A percentile compares a stretch with the other conserved stretches of the same genome.
phyloP scores from a whole-genome alignment of 2,797 vertebrate species.

The Gallinago stenura region DNA sequence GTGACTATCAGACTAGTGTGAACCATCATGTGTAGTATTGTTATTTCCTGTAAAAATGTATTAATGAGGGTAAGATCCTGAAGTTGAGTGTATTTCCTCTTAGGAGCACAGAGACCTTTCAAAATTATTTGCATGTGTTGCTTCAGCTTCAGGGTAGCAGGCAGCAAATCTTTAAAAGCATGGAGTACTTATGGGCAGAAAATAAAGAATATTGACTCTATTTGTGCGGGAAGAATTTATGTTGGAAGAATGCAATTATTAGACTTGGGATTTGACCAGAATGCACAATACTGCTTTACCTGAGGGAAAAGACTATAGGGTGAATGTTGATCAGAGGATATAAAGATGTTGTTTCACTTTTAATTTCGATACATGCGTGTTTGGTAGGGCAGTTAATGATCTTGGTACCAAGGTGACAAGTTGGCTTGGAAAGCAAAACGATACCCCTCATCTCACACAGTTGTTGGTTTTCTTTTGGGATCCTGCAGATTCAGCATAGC shows the following conservation, averaged over 20 bases:
- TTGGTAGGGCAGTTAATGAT: background rate
- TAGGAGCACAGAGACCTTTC: background rate
- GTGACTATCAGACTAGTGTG: background rate
- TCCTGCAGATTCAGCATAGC: background rate
- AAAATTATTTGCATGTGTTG: background rate
- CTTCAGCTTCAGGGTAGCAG: background rate
- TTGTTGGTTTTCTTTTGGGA: background rate
- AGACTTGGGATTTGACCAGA: background rate
- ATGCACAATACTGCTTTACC: background rate
- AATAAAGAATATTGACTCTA: background rate
- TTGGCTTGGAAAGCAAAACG: background rate
- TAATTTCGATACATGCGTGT: accelerated
- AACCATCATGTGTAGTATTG: background rate
- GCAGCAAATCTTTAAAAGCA: background rate
- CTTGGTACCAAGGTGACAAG: background rate
- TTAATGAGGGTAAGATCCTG: background rate
- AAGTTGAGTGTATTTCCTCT: background rate
- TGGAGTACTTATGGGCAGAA: background rate
- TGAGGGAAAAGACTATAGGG: background rate
- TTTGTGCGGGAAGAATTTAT: background rate
- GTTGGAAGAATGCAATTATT: background rate
- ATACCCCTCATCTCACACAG: accelerated
- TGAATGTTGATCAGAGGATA: background rate
- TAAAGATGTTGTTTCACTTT: background rate
- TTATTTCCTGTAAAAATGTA: background rate